Conservation (phyloP, 1,140 invertebrate genomes). For the Schmidtea mediterranea region DNA sequence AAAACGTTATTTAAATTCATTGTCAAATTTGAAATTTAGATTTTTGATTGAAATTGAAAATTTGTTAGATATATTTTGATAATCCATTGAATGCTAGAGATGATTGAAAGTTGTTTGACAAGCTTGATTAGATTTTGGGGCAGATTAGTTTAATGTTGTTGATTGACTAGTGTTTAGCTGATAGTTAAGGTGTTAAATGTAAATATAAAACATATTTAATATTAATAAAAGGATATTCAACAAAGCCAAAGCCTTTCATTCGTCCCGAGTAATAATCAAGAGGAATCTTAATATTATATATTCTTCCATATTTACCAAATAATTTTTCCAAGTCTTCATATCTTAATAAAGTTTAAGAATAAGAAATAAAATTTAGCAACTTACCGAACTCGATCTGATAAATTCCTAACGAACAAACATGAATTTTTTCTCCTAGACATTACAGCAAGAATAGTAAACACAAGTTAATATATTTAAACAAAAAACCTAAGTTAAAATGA, state of each 20-base stretch:
- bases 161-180: background rate
- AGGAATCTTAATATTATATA: constrained; percentile 30
- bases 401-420: constrained; percentile 15
- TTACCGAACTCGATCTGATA: constrained; percentile 13
- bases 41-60: background rate
- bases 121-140: background rate
- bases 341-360: constrained; percentile 11
- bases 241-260: constrained; percentile 29
- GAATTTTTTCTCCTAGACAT: constrained; percentile 14
- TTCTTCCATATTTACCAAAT: constrained; percentile 30
- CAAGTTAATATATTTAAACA: no score
- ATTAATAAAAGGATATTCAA: constrained; percentile 26
- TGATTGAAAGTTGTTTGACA: background rate
- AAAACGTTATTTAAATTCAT: background rate
- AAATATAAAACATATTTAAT: background rate
- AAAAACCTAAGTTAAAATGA: no score
- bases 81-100: background rate
- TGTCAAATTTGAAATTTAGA: background rate
- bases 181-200: constrained; percentile 12
- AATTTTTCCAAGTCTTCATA: constrained; percentile 24
- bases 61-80: background rate
- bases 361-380: background rate
- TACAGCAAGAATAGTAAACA: no score
- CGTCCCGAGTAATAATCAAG: constrained; percentile 28
- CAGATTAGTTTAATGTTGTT: constrained; percentile 1